Conservation (phyloP, 2,797 vertebrate genomes). For the Alouatta caraya region DNA sequence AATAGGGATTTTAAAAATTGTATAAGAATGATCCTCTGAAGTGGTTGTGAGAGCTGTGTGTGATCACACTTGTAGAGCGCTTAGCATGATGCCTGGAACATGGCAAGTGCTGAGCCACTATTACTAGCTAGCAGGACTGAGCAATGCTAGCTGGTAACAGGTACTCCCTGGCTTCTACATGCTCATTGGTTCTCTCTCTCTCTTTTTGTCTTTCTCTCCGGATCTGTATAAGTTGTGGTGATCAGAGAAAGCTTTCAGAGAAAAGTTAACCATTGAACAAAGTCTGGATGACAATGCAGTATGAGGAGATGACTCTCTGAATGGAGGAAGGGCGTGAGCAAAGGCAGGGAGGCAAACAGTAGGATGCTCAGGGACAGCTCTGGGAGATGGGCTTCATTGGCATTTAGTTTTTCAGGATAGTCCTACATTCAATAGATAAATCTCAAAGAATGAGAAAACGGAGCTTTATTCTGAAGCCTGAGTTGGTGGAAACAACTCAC, state of each 20-base stretch:
- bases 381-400: rapidly evolving
- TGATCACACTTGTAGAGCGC: not conserved
- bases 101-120: not conserved
- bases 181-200: not conserved
- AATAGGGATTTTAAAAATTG: not conserved
- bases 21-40: not conserved
- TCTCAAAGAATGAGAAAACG: not conserved
- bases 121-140: too few relatives aligned
- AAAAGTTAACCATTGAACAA: not conserved
- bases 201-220: not conserved
- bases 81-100: not conserved
- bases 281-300: rapidly evolving
- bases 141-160: too few relatives aligned
- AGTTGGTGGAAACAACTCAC: not conserved
- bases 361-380: rapidly evolving
- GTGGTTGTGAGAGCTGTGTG: not conserved
- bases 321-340: not conserved
- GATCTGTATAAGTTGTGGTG: not conserved
- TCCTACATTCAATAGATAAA: not conserved
- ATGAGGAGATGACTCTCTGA: rapidly evolving
- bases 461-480: not conserved
- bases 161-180: not conserved
- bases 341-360: not conserved
- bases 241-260: not conserved
- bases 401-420: not conserved